These are phyloP conservation scores for Eupithecia subfuscata DNA, from an alignment of 2,888 invertebrate species.

Conservation along the genomic window DNA sequence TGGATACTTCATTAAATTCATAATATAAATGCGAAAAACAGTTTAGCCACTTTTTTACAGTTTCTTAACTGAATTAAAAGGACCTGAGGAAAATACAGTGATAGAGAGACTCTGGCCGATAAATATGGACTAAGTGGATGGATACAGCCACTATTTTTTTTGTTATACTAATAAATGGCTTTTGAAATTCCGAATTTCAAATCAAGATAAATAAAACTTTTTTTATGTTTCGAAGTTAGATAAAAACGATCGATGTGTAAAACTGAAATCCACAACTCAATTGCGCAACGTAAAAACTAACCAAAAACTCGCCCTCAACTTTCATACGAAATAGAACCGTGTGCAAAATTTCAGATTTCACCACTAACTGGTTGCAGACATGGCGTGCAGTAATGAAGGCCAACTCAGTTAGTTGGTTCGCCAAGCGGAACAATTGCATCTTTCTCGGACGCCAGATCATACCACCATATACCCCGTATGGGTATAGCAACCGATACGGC, in stretches of 20 bases:
- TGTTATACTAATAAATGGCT: too few species aligned
- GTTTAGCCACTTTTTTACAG: not conserved
- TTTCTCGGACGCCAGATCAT: slow-evolving; percentile 49
- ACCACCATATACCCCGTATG: slow-evolving; percentile 17
- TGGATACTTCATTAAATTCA: not conserved
- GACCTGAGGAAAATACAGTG: too few species aligned
- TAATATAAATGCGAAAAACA: not conserved
- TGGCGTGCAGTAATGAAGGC: slow-evolving; percentile 67
- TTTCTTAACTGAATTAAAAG: not conserved
- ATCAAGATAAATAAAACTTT: not conserved
- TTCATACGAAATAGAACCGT: slow-evolving; percentile 14
- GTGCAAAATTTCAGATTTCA: slow-evolving; percentile 32
- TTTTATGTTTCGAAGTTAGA: not conserved
- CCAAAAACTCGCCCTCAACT: not conserved
- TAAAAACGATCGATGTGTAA: not conserved
- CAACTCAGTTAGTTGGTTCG: slow-evolving; percentile 80
- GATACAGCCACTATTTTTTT: too few species aligned
- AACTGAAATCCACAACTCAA: not conserved
- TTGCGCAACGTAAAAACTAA: not conserved
- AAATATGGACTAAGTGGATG: too few species aligned
- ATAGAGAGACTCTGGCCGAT: too few species aligned
- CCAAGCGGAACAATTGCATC: slow-evolving; percentile 83
- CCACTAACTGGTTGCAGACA: slow-evolving; percentile 30
- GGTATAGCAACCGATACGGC: slow-evolving; percentile 11
- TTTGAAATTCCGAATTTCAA: too few species aligned